Conservation (phyloP, 2,888 invertebrate genomes). For the Tetranychus truncatus region DNA sequence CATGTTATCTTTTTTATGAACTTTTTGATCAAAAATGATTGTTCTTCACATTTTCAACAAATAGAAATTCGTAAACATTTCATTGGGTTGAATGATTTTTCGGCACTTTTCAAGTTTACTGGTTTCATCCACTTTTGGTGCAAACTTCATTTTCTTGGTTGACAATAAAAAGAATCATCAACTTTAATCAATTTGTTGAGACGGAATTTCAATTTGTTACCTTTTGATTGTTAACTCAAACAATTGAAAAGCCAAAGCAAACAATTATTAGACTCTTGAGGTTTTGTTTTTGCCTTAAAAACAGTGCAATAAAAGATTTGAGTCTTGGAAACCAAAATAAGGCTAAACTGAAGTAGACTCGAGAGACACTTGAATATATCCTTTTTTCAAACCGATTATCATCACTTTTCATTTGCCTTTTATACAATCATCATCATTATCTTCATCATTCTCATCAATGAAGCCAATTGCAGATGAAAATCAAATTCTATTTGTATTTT, state of each 20-base stretch:
- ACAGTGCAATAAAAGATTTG: background rate
- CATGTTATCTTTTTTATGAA: no score
- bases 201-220: background rate
- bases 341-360: background rate
- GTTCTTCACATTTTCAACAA: no score
- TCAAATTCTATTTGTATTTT: no score
- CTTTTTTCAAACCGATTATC: background rate
- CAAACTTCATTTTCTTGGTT: background rate
- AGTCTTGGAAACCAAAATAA: background rate
- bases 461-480: no score
- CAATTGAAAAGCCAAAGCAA: background rate
- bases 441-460: background rate
- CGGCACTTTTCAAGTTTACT: no score
- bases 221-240: background rate
- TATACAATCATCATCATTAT: background rate
- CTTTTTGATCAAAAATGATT: no score
- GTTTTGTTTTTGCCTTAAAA: background rate
- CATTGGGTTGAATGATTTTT: no score
- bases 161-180: background rate
- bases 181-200: no score
- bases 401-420: background rate
- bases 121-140: background rate
- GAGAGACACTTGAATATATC: background rate
- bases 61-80: no score
- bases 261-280: background rate